These are phyloP conservation scores for Phalera bucephala DNA, from an alignment of 2,888 invertebrate genomes.

Conservation along the genomic window DNA sequence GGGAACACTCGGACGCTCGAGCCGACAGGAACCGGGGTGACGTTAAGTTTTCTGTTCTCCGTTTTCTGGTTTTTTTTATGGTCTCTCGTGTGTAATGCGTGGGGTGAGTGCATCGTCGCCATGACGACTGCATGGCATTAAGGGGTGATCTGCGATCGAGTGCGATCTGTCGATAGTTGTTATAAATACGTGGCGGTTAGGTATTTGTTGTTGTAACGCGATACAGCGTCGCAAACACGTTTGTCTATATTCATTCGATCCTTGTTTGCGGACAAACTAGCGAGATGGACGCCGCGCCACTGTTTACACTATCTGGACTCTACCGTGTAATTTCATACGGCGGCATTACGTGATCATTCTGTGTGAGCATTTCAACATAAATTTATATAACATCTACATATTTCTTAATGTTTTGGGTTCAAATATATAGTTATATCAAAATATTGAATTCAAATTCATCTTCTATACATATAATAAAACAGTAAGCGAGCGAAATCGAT, in stretches of 20 bases:
- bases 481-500: too few relatives aligned
- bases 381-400: too few relatives aligned
- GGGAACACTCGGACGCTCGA: conserved; percentile 81
- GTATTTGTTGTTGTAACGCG: conserved; percentile 77
- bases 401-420: too few relatives aligned
- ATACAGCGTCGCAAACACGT: conserved; percentile 68
- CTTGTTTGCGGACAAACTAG: conserved; percentile 75
- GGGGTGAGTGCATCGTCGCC: conserved; percentile 71
- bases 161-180: conserved; percentile 40
- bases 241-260: conserved; percentile 77
- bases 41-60: conserved; percentile 71
- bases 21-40: conserved; percentile 79
- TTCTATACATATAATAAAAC: too few relatives aligned
- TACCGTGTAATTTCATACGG: conserved; percentile 62
- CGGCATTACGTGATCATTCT: conserved; percentile 11
- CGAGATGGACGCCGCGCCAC: conserved; percentile 68
- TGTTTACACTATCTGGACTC: conserved; percentile 59
- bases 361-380: too few relatives aligned
- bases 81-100: conserved; percentile 62
- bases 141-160: conserved; percentile 37
- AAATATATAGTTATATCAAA: too few relatives aligned
- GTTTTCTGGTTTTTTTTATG: conserved; percentile 73
- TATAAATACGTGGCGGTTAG: conserved; percentile 27
- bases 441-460: too few relatives aligned
- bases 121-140: conserved; percentile 77